A percentile compares a stretch with the other conserved stretches of the same genome.
Evolutionary conservation across 2,797 vertebrate genomes (phyloP).

Genomic region (Mormyrus hasselquistii): DNA sequence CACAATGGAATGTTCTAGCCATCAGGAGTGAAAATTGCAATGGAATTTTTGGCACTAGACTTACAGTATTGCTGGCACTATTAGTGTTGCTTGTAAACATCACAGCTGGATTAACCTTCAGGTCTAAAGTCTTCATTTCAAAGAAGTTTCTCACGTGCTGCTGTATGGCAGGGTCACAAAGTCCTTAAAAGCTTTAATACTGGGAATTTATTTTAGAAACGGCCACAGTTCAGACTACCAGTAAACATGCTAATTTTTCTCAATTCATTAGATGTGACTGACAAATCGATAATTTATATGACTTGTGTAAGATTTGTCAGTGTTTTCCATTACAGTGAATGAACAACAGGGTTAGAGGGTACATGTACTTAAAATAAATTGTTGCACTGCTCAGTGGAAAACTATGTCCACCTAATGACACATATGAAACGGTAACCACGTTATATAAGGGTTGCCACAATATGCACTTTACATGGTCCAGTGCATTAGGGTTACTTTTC

Average conservation of each 20-base stretch:
- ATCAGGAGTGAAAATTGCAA: background rate
- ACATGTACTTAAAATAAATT: background rate
- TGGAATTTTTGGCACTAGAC: background rate
- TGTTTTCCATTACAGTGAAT: background rate
- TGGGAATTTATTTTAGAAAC: background rate
- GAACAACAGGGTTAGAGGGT: background rate
- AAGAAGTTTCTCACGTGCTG: background rate
- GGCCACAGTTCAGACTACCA: background rate
- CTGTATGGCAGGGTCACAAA: background rate
- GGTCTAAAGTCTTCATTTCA: background rate
- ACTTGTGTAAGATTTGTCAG: background rate
- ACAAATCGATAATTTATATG: background rate
- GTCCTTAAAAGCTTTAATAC: background rate
- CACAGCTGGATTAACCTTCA: conserved; percentile 1
- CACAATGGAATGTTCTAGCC: background rate
- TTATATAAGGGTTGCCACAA: background rate
- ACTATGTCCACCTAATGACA: conserved; percentile 1
- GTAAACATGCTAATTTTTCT: background rate
- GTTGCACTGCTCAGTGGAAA: background rate
- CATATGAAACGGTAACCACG: background rate
- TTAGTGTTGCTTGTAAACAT: background rate
- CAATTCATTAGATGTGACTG: background rate
- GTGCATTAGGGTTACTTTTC: background rate
- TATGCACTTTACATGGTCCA: background rate
- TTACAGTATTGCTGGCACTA: background rate